phyloP scores from a whole-genome alignment of 2,113 vertebrate species.

The Felis catus region DNA sequence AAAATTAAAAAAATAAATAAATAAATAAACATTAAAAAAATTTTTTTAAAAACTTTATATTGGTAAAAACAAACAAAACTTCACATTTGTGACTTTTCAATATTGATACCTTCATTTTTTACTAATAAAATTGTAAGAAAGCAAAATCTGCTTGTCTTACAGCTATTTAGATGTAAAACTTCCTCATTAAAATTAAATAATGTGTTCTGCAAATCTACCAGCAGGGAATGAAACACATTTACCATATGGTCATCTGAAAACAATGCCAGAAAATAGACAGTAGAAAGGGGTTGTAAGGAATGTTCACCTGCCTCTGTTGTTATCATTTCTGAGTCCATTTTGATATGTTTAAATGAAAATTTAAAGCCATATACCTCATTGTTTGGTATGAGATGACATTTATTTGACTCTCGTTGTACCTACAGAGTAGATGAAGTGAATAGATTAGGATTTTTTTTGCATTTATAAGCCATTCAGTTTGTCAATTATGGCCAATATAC shows the following conservation, averaged over 20 bases:
- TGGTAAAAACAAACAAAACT: not conserved
- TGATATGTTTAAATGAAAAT: constrained; percentile 25
- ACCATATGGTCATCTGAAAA: constrained; percentile 63
- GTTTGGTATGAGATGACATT: constrained; percentile 14
- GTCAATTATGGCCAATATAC: not conserved
- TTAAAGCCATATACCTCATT: not conserved
- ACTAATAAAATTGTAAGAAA: constrained; percentile 83
- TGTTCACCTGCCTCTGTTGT: not conserved
- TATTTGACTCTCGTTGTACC: not conserved
- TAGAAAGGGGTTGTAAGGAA: not conserved
- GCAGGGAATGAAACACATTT: constrained; percentile 65
- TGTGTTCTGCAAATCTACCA: constrained; percentile 75
- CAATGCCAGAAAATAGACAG: not conserved
- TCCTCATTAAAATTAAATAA: constrained; percentile 82
- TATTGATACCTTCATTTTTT: constrained; percentile 65
- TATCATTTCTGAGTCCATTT: not conserved
- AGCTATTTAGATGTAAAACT: constrained; percentile 79
- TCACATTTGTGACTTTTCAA: constrained; percentile 73
- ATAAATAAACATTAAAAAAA: too few species aligned
- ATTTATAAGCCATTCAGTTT: not conserved
- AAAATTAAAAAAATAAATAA: too few species aligned
- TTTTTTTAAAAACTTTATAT: too few species aligned
- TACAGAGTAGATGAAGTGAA: not conserved
- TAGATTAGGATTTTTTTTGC: not conserved
- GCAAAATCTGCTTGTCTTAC: constrained; percentile 83